phyloP scores from a whole-genome alignment of 2,113 vertebrate genomes.

The Osmerus eperlanus region DNA sequence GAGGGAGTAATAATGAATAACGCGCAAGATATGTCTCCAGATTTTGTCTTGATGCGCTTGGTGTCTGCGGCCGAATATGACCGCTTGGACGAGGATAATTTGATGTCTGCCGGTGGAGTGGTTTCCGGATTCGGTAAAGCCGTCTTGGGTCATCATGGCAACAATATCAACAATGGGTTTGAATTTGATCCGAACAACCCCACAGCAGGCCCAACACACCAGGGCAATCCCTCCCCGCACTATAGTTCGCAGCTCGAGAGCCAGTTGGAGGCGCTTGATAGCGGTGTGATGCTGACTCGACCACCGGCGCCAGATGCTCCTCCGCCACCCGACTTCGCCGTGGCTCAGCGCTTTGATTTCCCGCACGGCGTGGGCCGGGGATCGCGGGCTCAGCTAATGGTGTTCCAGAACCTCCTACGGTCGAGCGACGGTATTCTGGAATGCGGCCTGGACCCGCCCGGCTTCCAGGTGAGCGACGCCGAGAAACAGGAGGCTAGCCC shows the following conservation, averaged over 20 bases:
- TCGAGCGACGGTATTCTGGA: constrained; percentile 64
- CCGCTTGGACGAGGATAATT: constrained; percentile 61
- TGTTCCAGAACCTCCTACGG: constrained; percentile 79
- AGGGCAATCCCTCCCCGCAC: constrained; percentile 52
- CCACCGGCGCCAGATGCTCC: constrained; percentile 49
- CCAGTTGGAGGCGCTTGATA: constrained; percentile 51
- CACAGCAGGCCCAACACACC: constrained; percentile 50
- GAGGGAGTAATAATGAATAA: constrained; percentile 60
- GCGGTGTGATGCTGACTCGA: constrained; percentile 54
- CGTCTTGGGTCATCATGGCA: constrained; percentile 45
- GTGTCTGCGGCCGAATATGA: constrained; percentile 70
- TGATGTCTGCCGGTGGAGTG: constrained; percentile 45
- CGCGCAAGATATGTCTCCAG: constrained; percentile 69
- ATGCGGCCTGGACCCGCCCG: constrained; percentile 50
- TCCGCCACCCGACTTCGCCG: constrained; percentile 60
- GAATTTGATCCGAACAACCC: constrained; percentile 51
- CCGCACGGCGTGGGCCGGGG: constrained; percentile 48
- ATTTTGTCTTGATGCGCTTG: constrained; percentile 71
- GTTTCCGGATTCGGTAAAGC: constrained; percentile 52
- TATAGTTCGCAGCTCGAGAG: constrained; percentile 57
- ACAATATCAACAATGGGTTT: constrained; percentile 44
- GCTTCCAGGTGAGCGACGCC: constrained; percentile 35
- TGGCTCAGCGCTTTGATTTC: constrained; percentile 56
- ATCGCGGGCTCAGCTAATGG: constrained; percentile 78
- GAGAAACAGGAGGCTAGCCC: constrained; percentile 30